phyloP scores from a whole-genome alignment of 2,797 vertebrate genomes.

The Mastacembelus armatus region DNA sequence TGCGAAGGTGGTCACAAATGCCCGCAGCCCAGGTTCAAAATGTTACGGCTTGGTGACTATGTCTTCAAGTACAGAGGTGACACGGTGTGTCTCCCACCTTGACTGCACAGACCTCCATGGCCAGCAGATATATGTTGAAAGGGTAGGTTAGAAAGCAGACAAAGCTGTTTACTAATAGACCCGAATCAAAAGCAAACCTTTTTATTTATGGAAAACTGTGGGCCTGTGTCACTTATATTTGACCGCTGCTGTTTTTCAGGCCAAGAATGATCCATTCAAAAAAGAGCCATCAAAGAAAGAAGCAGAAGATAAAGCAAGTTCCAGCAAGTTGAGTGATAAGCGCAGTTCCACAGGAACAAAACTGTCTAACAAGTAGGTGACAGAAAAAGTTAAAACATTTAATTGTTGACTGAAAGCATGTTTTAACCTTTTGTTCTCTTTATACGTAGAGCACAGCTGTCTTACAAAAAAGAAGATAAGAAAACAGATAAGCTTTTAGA shows the following conservation, averaged over 20 bases:
- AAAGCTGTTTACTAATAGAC: neutral
- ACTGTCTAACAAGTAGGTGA: slow-evolving; percentile 82
- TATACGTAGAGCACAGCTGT: slow-evolving; percentile 81
- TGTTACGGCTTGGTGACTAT: slow-evolving; percentile 98
- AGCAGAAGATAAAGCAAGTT: slow-evolving; percentile 89
- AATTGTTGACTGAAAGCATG: neutral
- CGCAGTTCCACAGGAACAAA: slow-evolving; percentile 86
- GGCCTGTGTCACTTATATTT: neutral
- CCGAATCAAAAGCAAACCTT: neutral
- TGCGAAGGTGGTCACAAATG: slow-evolving; percentile 98
- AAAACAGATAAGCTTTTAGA: slow-evolving; percentile 93
- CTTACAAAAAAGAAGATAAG: slow-evolving; percentile 95
- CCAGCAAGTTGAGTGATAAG: slow-evolving; percentile 88
- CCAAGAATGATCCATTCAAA: slow-evolving; percentile 97
- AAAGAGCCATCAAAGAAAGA: slow-evolving; percentile 94
- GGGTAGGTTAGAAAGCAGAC: slow-evolving; percentile 81
- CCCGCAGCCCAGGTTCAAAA: slow-evolving; percentile 95
- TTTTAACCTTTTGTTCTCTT: neutral
- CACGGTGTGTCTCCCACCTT: slow-evolving; percentile 93
- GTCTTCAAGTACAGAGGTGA: slow-evolving; percentile 94
- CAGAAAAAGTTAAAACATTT: neutral
- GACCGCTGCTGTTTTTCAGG: slow-evolving; percentile 75
- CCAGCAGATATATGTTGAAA: slow-evolving; percentile 97
- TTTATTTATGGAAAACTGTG: neutral
- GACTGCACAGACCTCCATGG: slow-evolving; percentile 97